Evolutionary conservation across 2,888 invertebrate species (phyloP).

Genomic region (Archips crataeganus): DNA sequence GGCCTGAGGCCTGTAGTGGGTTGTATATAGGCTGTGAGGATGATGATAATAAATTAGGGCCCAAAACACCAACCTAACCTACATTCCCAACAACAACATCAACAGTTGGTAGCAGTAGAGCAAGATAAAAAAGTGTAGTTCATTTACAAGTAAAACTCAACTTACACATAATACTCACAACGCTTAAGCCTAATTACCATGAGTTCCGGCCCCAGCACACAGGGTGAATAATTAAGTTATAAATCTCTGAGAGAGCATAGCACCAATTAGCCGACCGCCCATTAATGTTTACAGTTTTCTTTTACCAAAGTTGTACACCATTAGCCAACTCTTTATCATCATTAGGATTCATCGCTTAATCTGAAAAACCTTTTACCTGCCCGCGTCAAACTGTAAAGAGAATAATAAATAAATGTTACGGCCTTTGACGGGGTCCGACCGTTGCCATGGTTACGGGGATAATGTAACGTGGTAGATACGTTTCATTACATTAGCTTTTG

Average conservation of each 20-base stretch:
- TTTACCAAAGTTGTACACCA: constrained; percentile 61
- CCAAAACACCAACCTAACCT: too few relatives aligned
- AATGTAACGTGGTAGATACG: constrained; percentile 10
- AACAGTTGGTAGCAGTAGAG: too few relatives aligned
- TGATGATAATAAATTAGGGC: too few relatives aligned
- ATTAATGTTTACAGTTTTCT: constrained; percentile 71
- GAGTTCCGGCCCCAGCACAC: constrained; percentile 51
- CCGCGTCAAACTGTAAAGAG: constrained; percentile 65
- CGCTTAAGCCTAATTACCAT: constrained; percentile 50
- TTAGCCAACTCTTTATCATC: constrained; percentile 75
- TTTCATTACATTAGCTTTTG: constrained; percentile 10
- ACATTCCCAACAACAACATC: too few relatives aligned
- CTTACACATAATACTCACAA: constrained; percentile 43
- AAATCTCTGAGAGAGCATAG: constrained; percentile 66
- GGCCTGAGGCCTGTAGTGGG: too few relatives aligned
- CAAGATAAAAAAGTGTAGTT: too few relatives aligned
- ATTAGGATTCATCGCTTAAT: constrained; percentile 74
- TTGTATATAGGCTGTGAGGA: too few relatives aligned
- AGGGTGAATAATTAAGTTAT: constrained; percentile 73
- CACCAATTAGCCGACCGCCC: constrained; percentile 62
- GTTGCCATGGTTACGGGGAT: constrained; percentile 13
- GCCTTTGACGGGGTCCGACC: constrained; percentile 32
- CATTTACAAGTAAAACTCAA: constrained; percentile 1
- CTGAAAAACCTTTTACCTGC: constrained; percentile 76
- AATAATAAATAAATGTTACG: constrained; percentile 68